Base-by-base conservation (phyloP, 1,140 invertebrate genomes). In the Pachypsylla venusta region DNA sequence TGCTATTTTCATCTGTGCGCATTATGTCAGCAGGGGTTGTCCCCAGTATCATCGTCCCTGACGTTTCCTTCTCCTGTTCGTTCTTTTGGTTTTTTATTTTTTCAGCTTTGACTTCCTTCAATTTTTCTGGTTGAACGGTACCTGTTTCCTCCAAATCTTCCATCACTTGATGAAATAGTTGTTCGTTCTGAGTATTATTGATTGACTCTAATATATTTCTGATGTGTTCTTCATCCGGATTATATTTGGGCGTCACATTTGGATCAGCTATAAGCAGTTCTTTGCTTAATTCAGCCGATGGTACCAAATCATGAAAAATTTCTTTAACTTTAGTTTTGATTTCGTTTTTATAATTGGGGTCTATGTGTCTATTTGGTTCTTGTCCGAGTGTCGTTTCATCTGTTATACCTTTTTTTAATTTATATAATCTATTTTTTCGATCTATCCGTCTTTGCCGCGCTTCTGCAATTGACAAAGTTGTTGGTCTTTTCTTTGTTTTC, bases 111-210 rank as follows among this genome's bases (percentile, higher is more conserved):
- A 48, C 22, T 10, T 48, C 42, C 4, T 22, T n/a, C 7, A 19
- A n/a, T n/a, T 19, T 19, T 3, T 48, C 16, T 10, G 16, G 16
- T 48, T 48, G 4, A 10, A 48, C 42, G 7, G 42, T 48, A 4
- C 42, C 42, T n/a, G 42, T 48, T 48, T 48, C 42, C 16, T 48
- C 42, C 42, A 48, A 48, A n/a, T 48, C 42, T 48, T 48, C 22
- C 42, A 48, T 48, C n/a, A 48, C n/a, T 19, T 48, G 7, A 4
- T 19, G 22, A 22, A 48, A 48, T 19, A 48, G 42, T 48, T 48
- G 16, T 48, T 48, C 42, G 16, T 48, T 48, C 3, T n/a, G 4
- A 4, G 7, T 48, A 4, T 19, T 19, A 22, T 48, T 48, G 5
- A 48, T n/a, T 4, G 42, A 48, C 22, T 48, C 42, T 22, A 48